Conservation (phyloP, 2,888 invertebrate genomes). For the Dusona sp. region DNA sequence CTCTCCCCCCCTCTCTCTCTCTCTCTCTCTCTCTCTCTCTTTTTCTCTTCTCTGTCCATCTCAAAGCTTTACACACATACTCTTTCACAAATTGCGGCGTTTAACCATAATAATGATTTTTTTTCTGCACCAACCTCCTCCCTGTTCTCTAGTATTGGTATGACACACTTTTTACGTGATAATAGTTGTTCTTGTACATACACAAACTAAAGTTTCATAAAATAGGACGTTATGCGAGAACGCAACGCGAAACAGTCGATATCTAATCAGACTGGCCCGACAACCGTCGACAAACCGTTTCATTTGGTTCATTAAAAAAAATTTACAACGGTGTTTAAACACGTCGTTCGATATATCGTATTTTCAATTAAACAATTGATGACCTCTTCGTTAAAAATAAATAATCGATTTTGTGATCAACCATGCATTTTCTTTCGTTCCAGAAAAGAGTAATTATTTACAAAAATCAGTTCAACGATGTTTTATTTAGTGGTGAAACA, state of each 20-base stretch:
- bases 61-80: slow-evolving; percentile 10
- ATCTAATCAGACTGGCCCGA: slow-evolving; percentile 58
- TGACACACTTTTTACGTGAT: slow-evolving; percentile 62
- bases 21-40: slow-evolving; percentile 15
- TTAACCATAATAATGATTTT: slow-evolving; percentile 64
- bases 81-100: slow-evolving; percentile 35
- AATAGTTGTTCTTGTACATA: slow-evolving; percentile 7
- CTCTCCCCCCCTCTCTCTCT: slow-evolving; percentile 33
- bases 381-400: not conserved
- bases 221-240: slow-evolving; percentile 45
- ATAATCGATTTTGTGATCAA: not conserved
- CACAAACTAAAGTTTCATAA: slow-evolving; percentile 41
- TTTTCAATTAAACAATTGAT: not conserved
- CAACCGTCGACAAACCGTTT: slow-evolving; percentile 16
- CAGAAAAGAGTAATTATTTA: not conserved
- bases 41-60: slow-evolving; percentile 44
- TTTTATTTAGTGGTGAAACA: not conserved
- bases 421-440: not conserved
- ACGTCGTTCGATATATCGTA: too few species aligned
- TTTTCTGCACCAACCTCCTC: slow-evolving; percentile 47
- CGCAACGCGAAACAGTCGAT: slow-evolving; percentile 57
- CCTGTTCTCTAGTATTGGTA: slow-evolving; percentile 40
- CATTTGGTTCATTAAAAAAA: not conserved
- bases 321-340: not conserved
- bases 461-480: not conserved